Conservation (phyloP, 1,140 invertebrate species). For the Dryas iulia region DNA sequence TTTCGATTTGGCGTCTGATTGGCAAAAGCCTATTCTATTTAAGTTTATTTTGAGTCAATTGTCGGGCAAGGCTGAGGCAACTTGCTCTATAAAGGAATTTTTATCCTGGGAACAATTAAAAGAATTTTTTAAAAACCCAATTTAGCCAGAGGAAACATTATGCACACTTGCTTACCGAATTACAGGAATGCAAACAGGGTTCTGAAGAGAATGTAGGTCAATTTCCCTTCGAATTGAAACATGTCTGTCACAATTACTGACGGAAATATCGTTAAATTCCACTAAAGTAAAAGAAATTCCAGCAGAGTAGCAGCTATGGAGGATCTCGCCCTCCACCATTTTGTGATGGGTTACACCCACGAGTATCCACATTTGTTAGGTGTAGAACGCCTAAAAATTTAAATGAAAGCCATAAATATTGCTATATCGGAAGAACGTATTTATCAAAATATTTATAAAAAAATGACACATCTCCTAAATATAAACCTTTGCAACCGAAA, state of each 20-base stretch:
- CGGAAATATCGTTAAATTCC: not conserved
- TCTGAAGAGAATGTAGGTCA: not conserved
- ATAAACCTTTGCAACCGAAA: no score
- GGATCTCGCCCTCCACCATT: constrained; percentile 35
- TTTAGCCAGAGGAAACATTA: constrained; percentile 38
- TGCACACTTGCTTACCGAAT: constrained; percentile 30
- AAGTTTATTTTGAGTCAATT: constrained; percentile 26
- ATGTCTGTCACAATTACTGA: not conserved
- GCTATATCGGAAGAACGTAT: constrained; percentile 38
- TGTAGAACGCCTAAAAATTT: constrained; percentile 17
- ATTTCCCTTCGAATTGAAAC: not conserved
- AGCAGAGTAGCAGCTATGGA: constrained; percentile 32
- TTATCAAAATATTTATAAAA: constrained; percentile 21
- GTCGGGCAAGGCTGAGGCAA: constrained; percentile 24
- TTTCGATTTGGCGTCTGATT: no score
- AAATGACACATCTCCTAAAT: not conserved
- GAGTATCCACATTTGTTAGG: constrained; percentile 29
- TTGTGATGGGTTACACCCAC: constrained; percentile 32
- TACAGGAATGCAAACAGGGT: constrained; percentile 28
- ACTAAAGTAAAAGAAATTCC: not conserved
- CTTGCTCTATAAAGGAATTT: constrained; percentile 28
- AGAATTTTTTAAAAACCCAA: constrained; percentile 33
- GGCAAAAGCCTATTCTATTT: constrained; percentile 17
- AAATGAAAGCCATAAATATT: constrained; percentile 34
- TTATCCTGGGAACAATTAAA: constrained; percentile 25